These are phyloP conservation scores for Sakesphorus luctuosus DNA, from an alignment of 2,113 vertebrate species.

Conservation along the genomic window DNA sequence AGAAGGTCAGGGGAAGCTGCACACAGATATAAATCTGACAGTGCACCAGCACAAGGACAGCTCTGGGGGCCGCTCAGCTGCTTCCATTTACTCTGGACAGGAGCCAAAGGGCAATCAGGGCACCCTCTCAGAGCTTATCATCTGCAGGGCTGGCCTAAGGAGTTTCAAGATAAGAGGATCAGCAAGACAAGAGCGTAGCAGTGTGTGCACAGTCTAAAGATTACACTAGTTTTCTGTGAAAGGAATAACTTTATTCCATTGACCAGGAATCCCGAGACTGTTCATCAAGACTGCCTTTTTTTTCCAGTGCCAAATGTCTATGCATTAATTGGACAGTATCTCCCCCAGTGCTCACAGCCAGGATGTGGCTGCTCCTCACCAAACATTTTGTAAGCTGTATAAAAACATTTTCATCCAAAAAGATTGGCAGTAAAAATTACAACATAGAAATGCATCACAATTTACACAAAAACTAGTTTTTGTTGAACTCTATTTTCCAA, in stretches of 20 bases:
- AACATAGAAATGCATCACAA: slow-evolving; percentile 77
- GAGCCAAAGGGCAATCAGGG: neutral
- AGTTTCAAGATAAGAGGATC: neutral
- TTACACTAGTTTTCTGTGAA: slow-evolving; percentile 60
- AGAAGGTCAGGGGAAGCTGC: neutral
- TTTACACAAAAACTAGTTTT: slow-evolving; percentile 73
- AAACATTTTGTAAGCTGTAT: slow-evolving; percentile 75
- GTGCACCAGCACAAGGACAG: neutral
- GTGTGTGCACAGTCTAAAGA: neutral
- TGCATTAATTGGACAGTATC: neutral
- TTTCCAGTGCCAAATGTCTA: slow-evolving; percentile 53
- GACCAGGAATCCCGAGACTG: slow-evolving; percentile 66
- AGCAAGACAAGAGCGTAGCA: neutral
- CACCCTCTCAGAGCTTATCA: neutral
- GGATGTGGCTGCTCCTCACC: slow-evolving; percentile 60
- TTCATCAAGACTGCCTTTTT: slow-evolving; percentile 56
- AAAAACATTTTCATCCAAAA: slow-evolving; percentile 81
- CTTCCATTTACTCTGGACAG: neutral
- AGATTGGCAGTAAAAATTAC: slow-evolving; percentile 81
- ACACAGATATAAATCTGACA: neutral
- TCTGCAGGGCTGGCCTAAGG: neutral
- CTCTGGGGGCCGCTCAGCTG: neutral
- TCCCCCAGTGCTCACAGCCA: slow-evolving; percentile 30
- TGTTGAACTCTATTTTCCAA: slow-evolving; percentile 61
- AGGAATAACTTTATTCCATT: slow-evolving; percentile 76